These are phyloP conservation scores for Spea hammondii DNA, from an alignment of 2,797 vertebrate species.

Conservation along the genomic window DNA sequence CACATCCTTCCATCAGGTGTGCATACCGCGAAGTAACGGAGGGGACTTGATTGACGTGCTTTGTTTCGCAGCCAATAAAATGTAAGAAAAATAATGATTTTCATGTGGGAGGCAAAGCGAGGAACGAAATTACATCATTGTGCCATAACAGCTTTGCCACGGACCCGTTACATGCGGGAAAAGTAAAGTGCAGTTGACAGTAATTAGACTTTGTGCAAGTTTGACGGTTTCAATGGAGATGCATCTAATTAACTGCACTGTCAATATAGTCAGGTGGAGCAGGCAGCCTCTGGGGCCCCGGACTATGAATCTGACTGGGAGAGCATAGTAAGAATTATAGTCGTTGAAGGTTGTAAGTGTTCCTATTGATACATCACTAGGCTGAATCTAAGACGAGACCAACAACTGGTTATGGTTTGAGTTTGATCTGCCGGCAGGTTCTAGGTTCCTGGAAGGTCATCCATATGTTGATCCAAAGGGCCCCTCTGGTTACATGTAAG, in stretches of 20 bases:
- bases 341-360: no score
- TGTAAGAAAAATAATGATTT: conserved; percentile 68
- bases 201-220: conserved; percentile 66
- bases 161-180: conserved; percentile 58
- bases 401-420: background rate
- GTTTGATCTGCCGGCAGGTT: conserved; percentile 30
- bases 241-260: conserved; percentile 42
- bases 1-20: conserved; percentile 11
- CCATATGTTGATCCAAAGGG: background rate
- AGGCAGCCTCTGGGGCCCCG: no score
- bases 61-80: conserved; percentile 63
- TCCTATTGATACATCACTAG: no score
- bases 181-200: conserved; percentile 61
- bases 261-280: background rate
- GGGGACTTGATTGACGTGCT: conserved; percentile 66
- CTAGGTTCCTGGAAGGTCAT: conserved; percentile 20
- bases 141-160: conserved; percentile 63
- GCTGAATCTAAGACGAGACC: no score
- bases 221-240: conserved; percentile 55
- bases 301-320: no score
- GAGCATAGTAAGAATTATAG: no score
- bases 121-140: conserved; percentile 63
- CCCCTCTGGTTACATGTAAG: no score
- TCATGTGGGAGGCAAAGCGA: conserved; percentile 66
- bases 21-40: conserved; percentile 34